Evolutionary conservation across 2,113 vertebrate species (phyloP).

Genomic region (Todiramphus saurophagus): DNA sequence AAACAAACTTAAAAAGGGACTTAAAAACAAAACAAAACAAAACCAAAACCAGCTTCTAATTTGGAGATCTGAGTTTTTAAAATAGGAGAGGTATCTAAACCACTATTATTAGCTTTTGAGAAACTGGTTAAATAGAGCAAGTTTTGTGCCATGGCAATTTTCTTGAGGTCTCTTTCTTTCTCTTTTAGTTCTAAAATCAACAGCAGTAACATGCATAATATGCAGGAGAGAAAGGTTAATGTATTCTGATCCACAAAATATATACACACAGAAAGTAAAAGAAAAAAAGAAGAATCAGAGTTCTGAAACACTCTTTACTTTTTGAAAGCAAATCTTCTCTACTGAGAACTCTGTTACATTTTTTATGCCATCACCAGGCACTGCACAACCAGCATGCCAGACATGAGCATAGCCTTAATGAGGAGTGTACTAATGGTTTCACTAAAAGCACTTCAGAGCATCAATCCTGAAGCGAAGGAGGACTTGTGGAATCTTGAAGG

Average conservation of each 20-base stretch:
- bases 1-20: neutral
- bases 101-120: neutral
- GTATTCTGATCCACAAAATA: neutral
- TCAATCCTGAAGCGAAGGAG: neutral
- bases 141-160: neutral
- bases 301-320: neutral
- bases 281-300: neutral
- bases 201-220: neutral
- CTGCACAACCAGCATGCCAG: neutral
- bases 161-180: neutral
- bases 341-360: neutral
- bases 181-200: neutral
- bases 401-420: neutral
- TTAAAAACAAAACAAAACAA: neutral
- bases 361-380: neutral
- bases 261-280: neutral
- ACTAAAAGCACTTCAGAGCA: neutral
- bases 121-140: neutral
- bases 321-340: neutral
- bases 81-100: neutral
- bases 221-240: neutral
- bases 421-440: neutral
- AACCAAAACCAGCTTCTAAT: neutral
- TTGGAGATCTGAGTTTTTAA: neutral
- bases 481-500: neutral